These are phyloP conservation scores for Trachurus trachurus DNA, from an alignment of 2,797 vertebrate genomes.

Conservation along the genomic window DNA sequence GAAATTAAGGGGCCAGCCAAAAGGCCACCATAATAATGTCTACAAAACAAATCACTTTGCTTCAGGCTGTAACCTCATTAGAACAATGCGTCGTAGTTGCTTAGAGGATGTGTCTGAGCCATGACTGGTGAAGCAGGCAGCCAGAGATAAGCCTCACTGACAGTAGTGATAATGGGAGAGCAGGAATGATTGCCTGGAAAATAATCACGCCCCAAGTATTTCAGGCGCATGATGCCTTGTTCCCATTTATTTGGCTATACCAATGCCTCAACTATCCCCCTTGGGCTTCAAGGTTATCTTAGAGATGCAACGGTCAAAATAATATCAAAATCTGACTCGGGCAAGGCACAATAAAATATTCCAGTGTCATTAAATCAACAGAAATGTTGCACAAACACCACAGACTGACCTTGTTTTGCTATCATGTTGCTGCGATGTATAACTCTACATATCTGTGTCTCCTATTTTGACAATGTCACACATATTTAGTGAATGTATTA, in stretches of 20 bases:
- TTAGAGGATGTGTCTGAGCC: constrained; percentile 67
- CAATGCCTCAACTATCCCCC: not conserved
- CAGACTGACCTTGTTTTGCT: not conserved
- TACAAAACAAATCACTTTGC: constrained; percentile 71
- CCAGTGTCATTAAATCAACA: not conserved
- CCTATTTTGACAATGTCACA: constrained; percentile 24
- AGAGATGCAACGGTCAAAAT: constrained; percentile 6
- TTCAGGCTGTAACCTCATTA: constrained; percentile 75
- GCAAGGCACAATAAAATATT: not conserved
- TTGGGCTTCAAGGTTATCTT: constrained; percentile 41
- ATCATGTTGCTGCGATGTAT: not conserved
- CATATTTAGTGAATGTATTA: constrained; percentile 35
- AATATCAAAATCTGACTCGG: not conserved
- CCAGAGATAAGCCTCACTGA: constrained; percentile 73
- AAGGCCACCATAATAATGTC: constrained; percentile 75
- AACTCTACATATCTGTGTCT: not conserved
- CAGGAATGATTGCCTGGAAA: constrained; percentile 64
- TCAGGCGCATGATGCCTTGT: constrained; percentile 50
- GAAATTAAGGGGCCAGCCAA: constrained; percentile 78
- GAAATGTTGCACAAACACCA: not conserved
- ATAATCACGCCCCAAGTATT: constrained; percentile 65
- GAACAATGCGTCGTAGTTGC: constrained; percentile 68
- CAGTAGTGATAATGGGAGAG: constrained; percentile 70
- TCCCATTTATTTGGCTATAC: constrained; percentile 45
- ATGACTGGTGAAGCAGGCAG: constrained; percentile 31